phyloP scores from a whole-genome alignment of 2,888 invertebrate species.

The Hydriomena furcata region DNA sequence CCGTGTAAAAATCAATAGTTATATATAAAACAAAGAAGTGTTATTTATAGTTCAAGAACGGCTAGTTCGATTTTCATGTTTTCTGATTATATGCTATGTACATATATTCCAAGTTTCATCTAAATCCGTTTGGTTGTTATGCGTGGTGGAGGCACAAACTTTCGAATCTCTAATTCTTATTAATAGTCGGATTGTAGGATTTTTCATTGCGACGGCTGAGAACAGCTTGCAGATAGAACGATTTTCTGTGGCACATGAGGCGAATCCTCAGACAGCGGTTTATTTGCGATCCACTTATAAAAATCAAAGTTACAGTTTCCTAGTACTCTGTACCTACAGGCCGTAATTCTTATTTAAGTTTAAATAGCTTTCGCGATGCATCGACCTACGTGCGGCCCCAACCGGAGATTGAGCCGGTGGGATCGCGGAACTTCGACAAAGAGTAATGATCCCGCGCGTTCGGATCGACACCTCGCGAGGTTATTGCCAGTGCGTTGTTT shows the following conservation, averaged over 20 bases:
- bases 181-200: too few relatives aligned
- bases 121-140: too few relatives aligned
- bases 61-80: too few relatives aligned
- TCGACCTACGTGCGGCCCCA: conserved; percentile 44
- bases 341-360: conserved; percentile 59
- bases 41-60: too few relatives aligned
- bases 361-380: conserved; percentile 58
- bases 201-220: too few relatives aligned
- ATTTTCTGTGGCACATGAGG: neutral
- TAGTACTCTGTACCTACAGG: conserved; percentile 24
- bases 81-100: too few relatives aligned
- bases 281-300: neutral
- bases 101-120: too few relatives aligned
- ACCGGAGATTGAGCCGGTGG: conserved; percentile 58
- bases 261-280: conserved; percentile 7
- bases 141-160: too few relatives aligned
- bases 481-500: conserved; percentile 19
- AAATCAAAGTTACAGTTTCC: conserved; percentile 5
- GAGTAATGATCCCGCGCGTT: conserved; percentile 56
- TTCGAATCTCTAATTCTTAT: too few relatives aligned
- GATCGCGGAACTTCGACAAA: conserved; percentile 60
- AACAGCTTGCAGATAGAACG: too few relatives aligned
- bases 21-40: too few relatives aligned
- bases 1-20: too few relatives aligned
- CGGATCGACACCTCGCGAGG: conserved; percentile 40